Evolutionary conservation across 2,113 vertebrate species (phyloP).

Genomic region (Aix galericulata): DNA sequence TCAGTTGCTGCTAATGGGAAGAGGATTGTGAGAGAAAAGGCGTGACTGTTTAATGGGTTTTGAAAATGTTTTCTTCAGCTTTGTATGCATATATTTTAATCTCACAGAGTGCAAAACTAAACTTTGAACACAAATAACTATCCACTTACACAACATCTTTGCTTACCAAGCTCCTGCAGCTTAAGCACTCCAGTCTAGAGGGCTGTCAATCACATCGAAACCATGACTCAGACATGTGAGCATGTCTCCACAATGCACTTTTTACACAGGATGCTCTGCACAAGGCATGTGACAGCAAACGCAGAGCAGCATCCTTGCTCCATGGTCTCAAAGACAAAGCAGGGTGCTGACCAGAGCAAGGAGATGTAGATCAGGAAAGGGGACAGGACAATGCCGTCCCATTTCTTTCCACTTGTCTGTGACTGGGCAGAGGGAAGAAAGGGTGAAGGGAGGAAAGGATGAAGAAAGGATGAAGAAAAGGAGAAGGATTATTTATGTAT

Average conservation of each 20-base stretch:
- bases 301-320: not conserved
- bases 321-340: rapidly evolving
- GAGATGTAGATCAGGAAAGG: not conserved
- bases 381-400: not conserved
- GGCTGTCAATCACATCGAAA: slow-evolving; percentile 6
- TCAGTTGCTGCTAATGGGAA: slow-evolving; percentile 21
- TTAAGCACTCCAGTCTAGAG: slow-evolving; percentile 24
- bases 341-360: not conserved
- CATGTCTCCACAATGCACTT: not conserved
- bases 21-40: slow-evolving; percentile 43
- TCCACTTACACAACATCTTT: slow-evolving; percentile 69
- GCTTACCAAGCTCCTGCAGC: slow-evolving; percentile 45
- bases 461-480: not conserved
- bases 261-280: not conserved
- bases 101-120: not conserved
- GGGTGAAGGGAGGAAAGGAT: not conserved
- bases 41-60: slow-evolving; percentile 58
- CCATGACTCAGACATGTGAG: not conserved
- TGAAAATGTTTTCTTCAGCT: slow-evolving; percentile 63
- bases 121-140: slow-evolving; percentile 75
- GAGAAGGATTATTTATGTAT: not conserved
- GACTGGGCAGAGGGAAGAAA: not conserved
- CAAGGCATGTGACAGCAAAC: rapidly evolving
- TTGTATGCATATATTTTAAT: slow-evolving; percentile 72
- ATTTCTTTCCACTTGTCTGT: not conserved